Evolutionary conservation across 1,140 invertebrate genomes (phyloP).

Genomic region (Laupala kohalensis): DNA sequence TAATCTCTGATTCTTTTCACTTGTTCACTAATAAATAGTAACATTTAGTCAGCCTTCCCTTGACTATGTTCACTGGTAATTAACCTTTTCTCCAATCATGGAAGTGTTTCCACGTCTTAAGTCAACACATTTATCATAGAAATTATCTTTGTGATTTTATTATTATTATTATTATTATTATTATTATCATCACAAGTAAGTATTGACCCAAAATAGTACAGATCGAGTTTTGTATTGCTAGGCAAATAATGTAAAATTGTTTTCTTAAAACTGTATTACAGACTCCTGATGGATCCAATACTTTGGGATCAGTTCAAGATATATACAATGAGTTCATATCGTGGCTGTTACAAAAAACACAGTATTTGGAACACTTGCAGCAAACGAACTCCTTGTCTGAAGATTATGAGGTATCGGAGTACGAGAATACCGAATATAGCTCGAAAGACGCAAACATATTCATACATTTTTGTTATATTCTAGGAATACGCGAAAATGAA

Average conservation of each 20-base stretch:
- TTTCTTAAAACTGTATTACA: not conserved
- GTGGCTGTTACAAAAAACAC: conserved; percentile 67
- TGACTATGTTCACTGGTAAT: no score
- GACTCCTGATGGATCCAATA: conserved; percentile 34
- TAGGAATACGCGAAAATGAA: conserved; percentile 57
- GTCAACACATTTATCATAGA: no score
- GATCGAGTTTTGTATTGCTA: no score
- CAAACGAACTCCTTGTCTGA: conserved; percentile 48
- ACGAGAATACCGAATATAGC: not conserved
- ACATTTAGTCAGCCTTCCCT: no score
- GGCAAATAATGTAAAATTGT: not conserved
- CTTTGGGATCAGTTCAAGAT: conserved; percentile 58
- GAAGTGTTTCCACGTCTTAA: no score
- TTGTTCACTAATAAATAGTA: no score
- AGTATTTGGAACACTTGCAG: conserved; percentile 51
- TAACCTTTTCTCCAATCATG: no score
- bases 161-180: no score
- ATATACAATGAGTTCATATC: conserved; percentile 65
- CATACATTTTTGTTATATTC: conserved; percentile 19
- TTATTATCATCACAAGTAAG: no score
- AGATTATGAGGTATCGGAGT: conserved; percentile 31
- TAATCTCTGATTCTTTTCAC: no score
- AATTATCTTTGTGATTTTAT: no score
- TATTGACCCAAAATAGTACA: no score
- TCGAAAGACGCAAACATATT: not conserved